Evolutionary conservation across 1,140 invertebrate genomes (phyloP).

Genomic region (Andrena cerasifolii): DNA sequence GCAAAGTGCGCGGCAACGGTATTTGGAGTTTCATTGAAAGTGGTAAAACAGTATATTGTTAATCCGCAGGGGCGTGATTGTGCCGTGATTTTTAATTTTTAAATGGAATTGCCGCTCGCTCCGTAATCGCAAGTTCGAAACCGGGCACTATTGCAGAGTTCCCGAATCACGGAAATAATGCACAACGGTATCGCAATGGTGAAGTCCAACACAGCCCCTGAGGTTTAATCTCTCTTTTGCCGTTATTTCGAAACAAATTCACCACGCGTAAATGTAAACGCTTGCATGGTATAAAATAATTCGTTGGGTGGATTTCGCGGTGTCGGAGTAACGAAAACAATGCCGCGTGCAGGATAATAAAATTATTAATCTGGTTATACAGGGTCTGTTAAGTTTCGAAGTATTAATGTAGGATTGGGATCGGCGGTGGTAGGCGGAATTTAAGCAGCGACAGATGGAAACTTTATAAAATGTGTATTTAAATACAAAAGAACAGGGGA

Average conservation of each 20-base stretch:
- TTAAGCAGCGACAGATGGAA: too few relatives aligned
- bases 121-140: constrained; percentile 19
- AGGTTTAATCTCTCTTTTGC: background rate
- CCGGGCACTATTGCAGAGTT: background rate
- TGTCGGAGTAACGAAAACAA: too few relatives aligned
- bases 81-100: constrained; percentile 38
- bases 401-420: too few relatives aligned
- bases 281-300: too few relatives aligned
- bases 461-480: too few relatives aligned
- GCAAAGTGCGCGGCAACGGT: background rate
- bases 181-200: background rate
- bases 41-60: background rate
- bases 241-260: constrained; percentile 40
- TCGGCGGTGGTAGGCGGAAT: too few relatives aligned
- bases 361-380: too few relatives aligned
- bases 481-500: too few relatives aligned
- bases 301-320: too few relatives aligned
- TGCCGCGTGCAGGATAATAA: too few relatives aligned
- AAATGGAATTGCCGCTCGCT: background rate
- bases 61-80: background rate
- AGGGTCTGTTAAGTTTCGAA: too few relatives aligned
- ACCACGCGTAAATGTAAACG: too few relatives aligned
- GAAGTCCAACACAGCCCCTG: background rate
- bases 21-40: constrained; percentile 15
- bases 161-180: constrained; percentile 28